Base-by-base conservation (phyloP, 92 coral and sea anemone species). In the Bergia puertoricense region DNA sequence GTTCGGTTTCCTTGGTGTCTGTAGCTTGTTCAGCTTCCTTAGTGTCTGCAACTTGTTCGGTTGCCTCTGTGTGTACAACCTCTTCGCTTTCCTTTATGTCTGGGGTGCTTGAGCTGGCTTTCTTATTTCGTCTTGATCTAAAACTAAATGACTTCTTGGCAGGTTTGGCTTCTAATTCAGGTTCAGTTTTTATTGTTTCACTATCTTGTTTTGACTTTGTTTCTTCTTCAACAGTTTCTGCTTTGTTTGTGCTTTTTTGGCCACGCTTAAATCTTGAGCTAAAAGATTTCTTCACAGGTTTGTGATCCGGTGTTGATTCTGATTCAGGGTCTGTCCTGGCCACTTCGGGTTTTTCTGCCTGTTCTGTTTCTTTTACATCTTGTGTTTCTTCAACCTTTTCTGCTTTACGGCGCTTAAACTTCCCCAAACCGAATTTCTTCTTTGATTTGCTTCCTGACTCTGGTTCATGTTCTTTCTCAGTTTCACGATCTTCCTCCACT, bases 201-300 rank as follows among this genome's bases (percentile, higher is more conserved):
- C 59, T 36, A n/a, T 83, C 51, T 48, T 68, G 62, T 82, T 66
- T 65, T 48, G 39, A 57, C 44, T 82, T 59, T 14, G 66, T 65
- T 74, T 82, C 82, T 30, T 82, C 65, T 2, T n/a, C 41, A 75
- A 73, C 71, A 16, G 79, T 46, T 72, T 88, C 87, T 59, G 56
- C 77, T 37, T 42, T 46, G 68, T 87, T 44, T 68, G 91, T 80
- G n/a, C 94, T 75, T 44, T 89, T 92, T 4, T 91, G 92, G 2
- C 92, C 88, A 66, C 92, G 89, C 84, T 76, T 92, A 67, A 92
- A 92, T 86, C 79, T 82, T 15, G 85, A 74, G 14, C 85, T 42
- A 69, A 89, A 67, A 13, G 86, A 81, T 45, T 88, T 91, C 88
- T 87, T 91, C 74, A 23, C 85, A 15, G 79, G 67, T 82, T 91